Conservation (phyloP, 1,140 invertebrate genomes). For the Zelostemma sp. region DNA sequence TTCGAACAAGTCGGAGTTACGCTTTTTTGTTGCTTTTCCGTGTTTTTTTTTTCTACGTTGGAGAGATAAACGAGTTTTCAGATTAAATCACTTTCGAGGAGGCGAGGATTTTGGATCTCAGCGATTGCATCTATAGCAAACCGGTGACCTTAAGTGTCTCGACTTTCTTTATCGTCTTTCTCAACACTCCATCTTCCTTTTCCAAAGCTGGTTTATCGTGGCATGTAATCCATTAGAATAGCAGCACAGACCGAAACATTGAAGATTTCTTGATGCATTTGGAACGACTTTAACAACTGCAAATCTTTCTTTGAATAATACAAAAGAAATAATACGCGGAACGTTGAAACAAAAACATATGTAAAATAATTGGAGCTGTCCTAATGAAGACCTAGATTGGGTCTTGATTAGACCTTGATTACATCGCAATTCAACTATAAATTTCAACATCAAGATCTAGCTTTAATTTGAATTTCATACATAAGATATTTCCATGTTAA, state of each 20-base stretch:
- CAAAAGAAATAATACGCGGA: too few species aligned
- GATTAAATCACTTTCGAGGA: conserved; percentile 57
- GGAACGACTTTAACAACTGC: conserved; percentile 30
- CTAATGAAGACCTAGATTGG: too few species aligned
- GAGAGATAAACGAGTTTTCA: conserved; percentile 47
- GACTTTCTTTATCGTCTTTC: conserved; percentile 47
- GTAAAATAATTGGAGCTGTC: too few species aligned
- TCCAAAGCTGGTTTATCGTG: conserved; percentile 47
- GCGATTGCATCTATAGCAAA: conserved; percentile 47
- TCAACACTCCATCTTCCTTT: conserved; percentile 50
- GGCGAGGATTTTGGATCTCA: conserved; percentile 33
- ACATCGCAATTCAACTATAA: too few species aligned
- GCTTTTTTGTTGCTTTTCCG: not conserved
- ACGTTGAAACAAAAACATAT: too few species aligned
- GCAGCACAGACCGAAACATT: conserved; percentile 38
- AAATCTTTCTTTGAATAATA: too few species aligned
- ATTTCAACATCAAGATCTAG: too few species aligned
- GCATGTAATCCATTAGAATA: conserved; percentile 51
- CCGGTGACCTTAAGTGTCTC: conserved; percentile 41
- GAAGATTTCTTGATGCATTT: conserved; percentile 43
- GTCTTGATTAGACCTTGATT: too few species aligned
- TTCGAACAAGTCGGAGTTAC: not conserved
- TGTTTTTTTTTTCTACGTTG: conserved; percentile 3
- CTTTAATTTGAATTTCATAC: too few species aligned
- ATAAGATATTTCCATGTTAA: too few species aligned